Evolutionary conservation across 2,888 invertebrate genomes (phyloP).

Genomic region (Cheiracanthium punctorium): DNA sequence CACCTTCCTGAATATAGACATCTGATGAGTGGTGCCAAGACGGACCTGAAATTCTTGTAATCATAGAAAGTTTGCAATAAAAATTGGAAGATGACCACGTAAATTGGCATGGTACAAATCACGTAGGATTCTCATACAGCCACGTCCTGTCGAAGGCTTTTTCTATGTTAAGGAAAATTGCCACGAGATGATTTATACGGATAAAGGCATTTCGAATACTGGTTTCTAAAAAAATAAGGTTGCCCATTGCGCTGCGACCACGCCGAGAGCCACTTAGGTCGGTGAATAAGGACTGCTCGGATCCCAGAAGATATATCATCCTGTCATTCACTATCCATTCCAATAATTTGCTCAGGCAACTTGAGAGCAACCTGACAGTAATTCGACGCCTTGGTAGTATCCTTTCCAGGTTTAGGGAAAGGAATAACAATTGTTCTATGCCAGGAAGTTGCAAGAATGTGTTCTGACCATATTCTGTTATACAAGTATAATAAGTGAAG

Average conservation of each 20-base stretch:
- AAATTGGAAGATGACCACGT: neutral
- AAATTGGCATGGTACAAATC: neutral
- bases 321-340: neutral
- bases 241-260: neutral
- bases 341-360: neutral
- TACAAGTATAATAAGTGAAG: neutral
- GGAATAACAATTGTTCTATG: neutral
- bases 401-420: too few species aligned
- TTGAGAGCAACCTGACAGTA: neutral
- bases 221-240: neutral
- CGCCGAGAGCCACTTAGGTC: neutral
- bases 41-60: neutral
- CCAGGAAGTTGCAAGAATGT: neutral
- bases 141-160: neutral
- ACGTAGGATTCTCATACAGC: neutral
- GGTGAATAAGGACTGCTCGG: neutral
- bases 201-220: neutral
- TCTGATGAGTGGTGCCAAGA: neutral
- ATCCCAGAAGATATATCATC: neutral
- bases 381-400: neutral
- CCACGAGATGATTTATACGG: neutral
- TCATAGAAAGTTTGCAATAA: too few species aligned
- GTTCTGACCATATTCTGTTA: neutral
- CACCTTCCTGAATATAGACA: constrained; percentile 77
- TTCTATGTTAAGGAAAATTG: too few species aligned